phyloP scores from a whole-genome alignment of 2,888 invertebrate species.

The Aradus depressus region DNA sequence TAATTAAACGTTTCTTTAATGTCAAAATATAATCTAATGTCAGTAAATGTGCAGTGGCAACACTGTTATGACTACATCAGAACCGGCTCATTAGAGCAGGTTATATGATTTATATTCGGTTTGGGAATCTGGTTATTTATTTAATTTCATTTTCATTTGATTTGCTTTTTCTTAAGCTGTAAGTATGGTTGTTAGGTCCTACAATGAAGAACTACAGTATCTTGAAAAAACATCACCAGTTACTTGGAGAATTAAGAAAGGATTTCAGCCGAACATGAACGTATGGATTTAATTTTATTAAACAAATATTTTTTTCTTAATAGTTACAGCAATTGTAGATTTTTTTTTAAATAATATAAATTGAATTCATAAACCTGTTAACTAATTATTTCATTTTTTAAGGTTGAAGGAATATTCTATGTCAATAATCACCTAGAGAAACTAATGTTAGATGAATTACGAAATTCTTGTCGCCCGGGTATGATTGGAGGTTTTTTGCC shows the following conservation, averaged over 20 bases:
- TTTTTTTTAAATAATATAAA: neutral
- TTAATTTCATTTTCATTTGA: neutral
- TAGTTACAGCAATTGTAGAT: neutral
- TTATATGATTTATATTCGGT: neutral
- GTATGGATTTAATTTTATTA: slow-evolving; percentile 36
- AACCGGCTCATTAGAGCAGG: too few relatives aligned
- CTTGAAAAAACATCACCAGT: slow-evolving; percentile 76
- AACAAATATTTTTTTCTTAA: neutral
- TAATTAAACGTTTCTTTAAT: too few relatives aligned
- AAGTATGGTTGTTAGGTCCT: slow-evolving; percentile 74
- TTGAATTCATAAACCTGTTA: neutral
- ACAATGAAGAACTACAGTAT: slow-evolving; percentile 86
- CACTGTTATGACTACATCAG: too few relatives aligned
- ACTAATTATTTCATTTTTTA: slow-evolving; percentile 7
- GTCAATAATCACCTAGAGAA: slow-evolving; percentile 85
- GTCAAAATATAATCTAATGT: too few relatives aligned
- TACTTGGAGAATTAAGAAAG: slow-evolving; percentile 92
- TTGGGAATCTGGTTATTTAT: neutral
- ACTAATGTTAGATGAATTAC: slow-evolving; percentile 93
- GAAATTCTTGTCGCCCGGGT: slow-evolving; percentile 79
- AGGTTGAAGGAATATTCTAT: slow-evolving; percentile 95
- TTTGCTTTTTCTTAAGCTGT: too few relatives aligned
- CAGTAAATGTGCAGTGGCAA: too few relatives aligned
- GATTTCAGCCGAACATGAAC: slow-evolving; percentile 99
- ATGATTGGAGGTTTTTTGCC: slow-evolving; percentile 93